Conservation (phyloP, 2,888 invertebrate genomes). For the Pristionchus fissidentatus region DNA sequence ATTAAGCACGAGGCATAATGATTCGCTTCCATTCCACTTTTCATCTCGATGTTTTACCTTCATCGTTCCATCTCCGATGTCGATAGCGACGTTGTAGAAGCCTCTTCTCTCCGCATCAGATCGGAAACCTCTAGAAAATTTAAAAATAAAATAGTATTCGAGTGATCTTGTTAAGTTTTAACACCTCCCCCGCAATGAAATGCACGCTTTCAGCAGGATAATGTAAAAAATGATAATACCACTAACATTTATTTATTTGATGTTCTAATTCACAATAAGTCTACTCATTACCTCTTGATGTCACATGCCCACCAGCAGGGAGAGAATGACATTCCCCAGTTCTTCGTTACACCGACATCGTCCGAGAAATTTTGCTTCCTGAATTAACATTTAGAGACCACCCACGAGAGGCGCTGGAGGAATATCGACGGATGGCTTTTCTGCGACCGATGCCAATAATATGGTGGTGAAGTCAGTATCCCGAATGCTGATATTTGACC, state of each 20-base stretch:
- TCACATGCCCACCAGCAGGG: conserved; percentile 57
- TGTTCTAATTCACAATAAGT: background rate
- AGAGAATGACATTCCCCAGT: conserved; percentile 53
- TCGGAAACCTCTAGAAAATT: conserved; percentile 9
- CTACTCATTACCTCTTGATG: conserved; percentile 43
- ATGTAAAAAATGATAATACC: no score
- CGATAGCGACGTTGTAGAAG: conserved; percentile 25
- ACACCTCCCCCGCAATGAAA: background rate
- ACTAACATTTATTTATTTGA: no score
- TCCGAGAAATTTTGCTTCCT: background rate
- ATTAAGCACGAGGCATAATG: no score
- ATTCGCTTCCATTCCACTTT: no score
- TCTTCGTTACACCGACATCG: conserved; percentile 44
- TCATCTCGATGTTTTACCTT: background rate
- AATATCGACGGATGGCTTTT: no score
- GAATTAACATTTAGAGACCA: no score
- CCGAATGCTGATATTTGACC: background rate
- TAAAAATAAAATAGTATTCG: background rate
- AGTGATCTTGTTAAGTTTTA: background rate
- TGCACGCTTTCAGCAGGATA: no score
- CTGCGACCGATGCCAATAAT: no score
- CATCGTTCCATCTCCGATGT: conserved; percentile 5
- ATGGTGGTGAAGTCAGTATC: background rate
- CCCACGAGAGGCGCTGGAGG: no score
- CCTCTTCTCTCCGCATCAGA: background rate